Evolutionary conservation across 2,113 vertebrate genomes (phyloP), one percentile per base, ranked within the genome.

Genomic region (Hymenochirus boettgeri): DNA sequence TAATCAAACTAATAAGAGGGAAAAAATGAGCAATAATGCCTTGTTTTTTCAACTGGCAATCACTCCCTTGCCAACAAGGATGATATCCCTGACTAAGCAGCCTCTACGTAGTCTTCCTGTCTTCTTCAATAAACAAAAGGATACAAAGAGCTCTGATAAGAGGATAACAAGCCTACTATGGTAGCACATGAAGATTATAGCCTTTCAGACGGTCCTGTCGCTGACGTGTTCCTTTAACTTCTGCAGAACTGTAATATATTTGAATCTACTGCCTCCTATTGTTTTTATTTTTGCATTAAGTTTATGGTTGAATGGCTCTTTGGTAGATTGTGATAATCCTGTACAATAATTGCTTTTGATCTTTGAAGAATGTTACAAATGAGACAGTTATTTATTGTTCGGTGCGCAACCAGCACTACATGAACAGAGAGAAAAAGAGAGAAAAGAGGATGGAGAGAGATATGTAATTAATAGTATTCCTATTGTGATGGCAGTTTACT

Each of bases 1-100:
- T 93, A 98, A 98, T 99, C 95, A 97, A 93, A 95, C 93, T 96
- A 95, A 98, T 95, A 97, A 93, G 91, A 93, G 89, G 89, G 91
- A 90, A 90, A 91, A 92, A 93, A 95, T 90, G 90, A 94, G 92
- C 85, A 85, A 92, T 95, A 94, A 96, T 93, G 89, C 90, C 89
- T 92, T 93, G 91, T 93, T 94, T 93, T 42, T 93, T 92, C 90
- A 91, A 90, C 88, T 87, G 83, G 89, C 84, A 88, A 93, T 94
- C 92, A 92, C 85, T 89, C 84, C 87, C 83, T 84, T 88, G 88
- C 87, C 88, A 87, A 87, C 89, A 88, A 85, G 82, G 79, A 86
- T 88, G 89, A 91, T 86, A 85, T 85, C 83, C 87, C 86, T 91
- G 90, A 93, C 85, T 90, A 88, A 87, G 87, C 85, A 88, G 87